Evolutionary conservation across 2,888 invertebrate genomes (phyloP).

Genomic region (Merodon equestris): DNA sequence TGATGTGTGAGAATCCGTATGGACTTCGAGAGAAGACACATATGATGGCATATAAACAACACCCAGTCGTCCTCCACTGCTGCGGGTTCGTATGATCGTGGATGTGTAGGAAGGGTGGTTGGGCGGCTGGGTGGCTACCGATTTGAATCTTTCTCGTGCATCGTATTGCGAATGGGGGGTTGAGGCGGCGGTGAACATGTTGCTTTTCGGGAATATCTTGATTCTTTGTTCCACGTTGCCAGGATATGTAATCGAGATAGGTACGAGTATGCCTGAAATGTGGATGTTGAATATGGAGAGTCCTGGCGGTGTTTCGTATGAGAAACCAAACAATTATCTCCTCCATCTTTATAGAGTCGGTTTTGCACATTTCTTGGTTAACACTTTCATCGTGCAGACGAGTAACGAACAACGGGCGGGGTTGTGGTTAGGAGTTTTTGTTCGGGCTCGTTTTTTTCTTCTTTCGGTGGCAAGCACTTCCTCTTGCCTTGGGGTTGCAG

Average conservation of each 20-base stretch:
- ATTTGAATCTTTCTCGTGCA: slow-evolving; percentile 33
- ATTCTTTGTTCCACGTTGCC: slow-evolving; percentile 63
- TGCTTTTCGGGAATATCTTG: slow-evolving; percentile 69
- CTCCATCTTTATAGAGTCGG: slow-evolving; percentile 67
- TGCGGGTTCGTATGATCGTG: slow-evolving; percentile 30
- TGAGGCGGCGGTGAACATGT: slow-evolving; percentile 68
- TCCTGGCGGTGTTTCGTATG: slow-evolving; percentile 47
- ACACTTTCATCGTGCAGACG: slow-evolving; percentile 52
- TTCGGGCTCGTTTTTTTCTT: slow-evolving; percentile 19
- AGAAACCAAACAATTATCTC: slow-evolving; percentile 66
- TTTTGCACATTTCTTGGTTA: slow-evolving; percentile 68
- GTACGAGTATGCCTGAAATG: slow-evolving; percentile 65
- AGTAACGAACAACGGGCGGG: background rate
- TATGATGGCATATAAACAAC: slow-evolving; percentile 78
- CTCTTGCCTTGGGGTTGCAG: slow-evolving; percentile 53
- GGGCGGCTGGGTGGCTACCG: slow-evolving; percentile 6
- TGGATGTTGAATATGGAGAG: slow-evolving; percentile 57
- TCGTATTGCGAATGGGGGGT: slow-evolving; percentile 41
- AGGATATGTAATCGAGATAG: slow-evolving; percentile 67
- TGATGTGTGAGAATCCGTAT: slow-evolving; percentile 79
- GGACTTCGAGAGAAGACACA: slow-evolving; percentile 76
- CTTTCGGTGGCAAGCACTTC: slow-evolving; percentile 42
- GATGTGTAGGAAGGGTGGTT: background rate
- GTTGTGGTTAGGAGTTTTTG: slow-evolving; percentile 38
- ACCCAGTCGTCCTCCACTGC: slow-evolving; percentile 62